phyloP scores from a whole-genome alignment of 2,797 vertebrate species.

The Pogoniulus pusillus region DNA sequence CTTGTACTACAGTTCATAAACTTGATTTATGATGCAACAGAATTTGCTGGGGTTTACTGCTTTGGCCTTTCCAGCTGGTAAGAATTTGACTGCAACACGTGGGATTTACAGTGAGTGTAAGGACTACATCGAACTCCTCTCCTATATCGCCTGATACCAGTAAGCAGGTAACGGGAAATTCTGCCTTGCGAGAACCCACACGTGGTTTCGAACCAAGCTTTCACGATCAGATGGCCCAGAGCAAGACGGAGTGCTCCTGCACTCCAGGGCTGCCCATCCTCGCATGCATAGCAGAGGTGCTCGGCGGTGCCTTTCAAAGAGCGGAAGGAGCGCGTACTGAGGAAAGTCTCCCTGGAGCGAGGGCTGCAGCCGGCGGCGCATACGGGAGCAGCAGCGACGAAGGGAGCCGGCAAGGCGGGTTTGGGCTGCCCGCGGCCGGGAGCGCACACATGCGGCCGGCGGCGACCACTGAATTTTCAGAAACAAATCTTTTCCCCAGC shows the following conservation, averaged over 20 bases:
- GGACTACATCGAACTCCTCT: not conserved
- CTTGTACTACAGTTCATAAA: constrained; percentile 57
- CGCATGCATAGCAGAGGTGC: accelerated
- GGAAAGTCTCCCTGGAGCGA: not conserved
- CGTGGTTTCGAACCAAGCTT: not conserved
- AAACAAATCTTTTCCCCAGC: not conserved
- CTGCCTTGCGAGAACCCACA: not conserved
- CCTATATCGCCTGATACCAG: too few relatives aligned
- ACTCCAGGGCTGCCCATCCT: not conserved
- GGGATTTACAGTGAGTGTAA: constrained; percentile 14
- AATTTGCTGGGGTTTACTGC: constrained; percentile 27
- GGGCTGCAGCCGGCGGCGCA: not conserved
- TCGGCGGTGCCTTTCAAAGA: not conserved
- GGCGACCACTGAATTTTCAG: not conserved
- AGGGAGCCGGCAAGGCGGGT: accelerated
- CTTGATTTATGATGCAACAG: constrained; percentile 50
- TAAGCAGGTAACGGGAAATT: not conserved
- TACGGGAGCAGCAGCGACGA: accelerated
- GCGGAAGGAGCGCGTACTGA: accelerated
- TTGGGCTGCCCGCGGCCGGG: not conserved
- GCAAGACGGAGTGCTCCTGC: not conserved
- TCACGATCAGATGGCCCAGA: not conserved
- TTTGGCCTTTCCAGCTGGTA: constrained; percentile 51
- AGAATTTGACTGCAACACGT: constrained; percentile 33
- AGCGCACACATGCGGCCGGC: not conserved